These are phyloP conservation scores for Cantharis rustica DNA, from an alignment of 2,888 invertebrate genomes.

Conservation along the genomic window DNA sequence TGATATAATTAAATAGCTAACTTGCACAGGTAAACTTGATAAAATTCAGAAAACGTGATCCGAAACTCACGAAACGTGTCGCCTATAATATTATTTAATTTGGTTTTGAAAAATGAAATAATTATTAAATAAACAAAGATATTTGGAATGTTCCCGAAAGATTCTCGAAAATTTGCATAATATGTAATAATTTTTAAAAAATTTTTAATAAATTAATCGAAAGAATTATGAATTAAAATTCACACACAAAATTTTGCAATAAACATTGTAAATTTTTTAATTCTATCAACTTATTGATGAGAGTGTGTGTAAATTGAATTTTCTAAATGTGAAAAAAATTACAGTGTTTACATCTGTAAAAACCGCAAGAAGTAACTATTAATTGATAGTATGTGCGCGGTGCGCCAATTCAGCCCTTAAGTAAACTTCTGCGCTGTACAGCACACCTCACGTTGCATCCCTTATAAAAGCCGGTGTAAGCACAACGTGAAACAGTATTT, in stretches of 20 bases:
- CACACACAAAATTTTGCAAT: neutral
- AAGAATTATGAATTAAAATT: no score
- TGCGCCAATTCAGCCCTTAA: slow-evolving; percentile 6
- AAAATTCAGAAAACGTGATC: neutral
- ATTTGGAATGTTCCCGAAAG: neutral
- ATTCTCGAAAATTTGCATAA: no score
- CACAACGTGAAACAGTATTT: slow-evolving; percentile 36
- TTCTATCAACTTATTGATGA: neutral
- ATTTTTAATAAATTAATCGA: no score
- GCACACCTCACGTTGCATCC: slow-evolving; percentile 43
- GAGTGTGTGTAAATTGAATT: neutral
- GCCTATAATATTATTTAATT: neutral
- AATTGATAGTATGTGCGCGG: slow-evolving; percentile 6
- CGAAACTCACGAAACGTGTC: neutral
- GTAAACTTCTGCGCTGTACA: slow-evolving; percentile 38
- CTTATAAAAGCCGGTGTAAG: slow-evolving; percentile 47
- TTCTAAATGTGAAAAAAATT: neutral
- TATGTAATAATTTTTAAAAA: no score
- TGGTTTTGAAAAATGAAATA: neutral
- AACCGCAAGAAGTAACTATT: slow-evolving; percentile 23
- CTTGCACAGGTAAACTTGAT: neutral
- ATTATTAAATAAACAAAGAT: neutral
- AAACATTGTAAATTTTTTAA: neutral
- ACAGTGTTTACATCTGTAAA: slow-evolving; percentile 11
- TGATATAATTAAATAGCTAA: neutral